A percentile compares a stretch with the other conserved stretches of the same genome.
Conservation (phyloP, 2,797 vertebrate genomes). For the Gorsachius magnificus region DNA sequence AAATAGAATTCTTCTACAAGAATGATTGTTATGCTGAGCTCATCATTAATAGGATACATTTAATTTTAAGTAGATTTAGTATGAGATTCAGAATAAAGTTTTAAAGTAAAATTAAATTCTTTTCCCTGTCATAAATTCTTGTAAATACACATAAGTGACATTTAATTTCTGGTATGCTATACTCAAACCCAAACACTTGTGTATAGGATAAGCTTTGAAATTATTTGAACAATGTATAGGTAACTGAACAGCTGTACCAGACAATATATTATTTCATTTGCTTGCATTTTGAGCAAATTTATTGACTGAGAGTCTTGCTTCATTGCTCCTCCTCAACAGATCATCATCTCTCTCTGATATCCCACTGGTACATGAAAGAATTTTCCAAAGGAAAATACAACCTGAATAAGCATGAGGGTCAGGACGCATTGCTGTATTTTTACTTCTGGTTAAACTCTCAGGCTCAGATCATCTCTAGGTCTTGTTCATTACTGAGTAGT, state of each 20-base stretch:
- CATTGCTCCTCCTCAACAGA: constrained; percentile 12
- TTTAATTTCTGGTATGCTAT: background rate
- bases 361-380: background rate
- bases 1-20: background rate
- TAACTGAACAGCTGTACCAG: background rate
- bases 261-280: background rate
- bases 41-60: background rate
- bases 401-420: background rate
- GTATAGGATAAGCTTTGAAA: background rate
- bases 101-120: background rate
- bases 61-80: background rate
- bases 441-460: background rate
- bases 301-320: constrained; percentile 14
- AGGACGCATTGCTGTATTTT: background rate
- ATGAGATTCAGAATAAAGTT: background rate
- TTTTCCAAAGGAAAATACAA: background rate
- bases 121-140: background rate
- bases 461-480: background rate
- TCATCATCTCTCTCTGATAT: background rate
- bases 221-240: background rate
- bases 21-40: background rate
- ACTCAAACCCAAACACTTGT: background rate
- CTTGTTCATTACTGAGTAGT: background rate
- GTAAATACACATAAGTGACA: background rate
- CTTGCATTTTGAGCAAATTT: constrained; percentile 27